Evolutionary conservation across 2,888 invertebrate species (phyloP), one percentile per base, ranked within the genome.

Genomic region (Flexamia atlantica): DNA sequence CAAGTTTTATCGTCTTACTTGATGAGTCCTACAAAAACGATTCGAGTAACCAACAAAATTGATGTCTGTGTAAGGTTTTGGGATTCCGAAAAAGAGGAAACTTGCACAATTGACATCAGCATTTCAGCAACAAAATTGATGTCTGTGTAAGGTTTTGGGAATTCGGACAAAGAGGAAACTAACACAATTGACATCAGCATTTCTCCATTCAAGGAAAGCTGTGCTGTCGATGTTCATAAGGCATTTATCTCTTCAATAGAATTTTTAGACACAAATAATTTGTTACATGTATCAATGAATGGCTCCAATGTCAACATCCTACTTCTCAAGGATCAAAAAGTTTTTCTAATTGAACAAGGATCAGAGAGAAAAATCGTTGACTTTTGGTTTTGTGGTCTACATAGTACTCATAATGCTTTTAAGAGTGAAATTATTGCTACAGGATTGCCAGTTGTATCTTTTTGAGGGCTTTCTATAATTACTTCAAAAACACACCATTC

Each of bases 401-500:
- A 64, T 25, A 30, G 9, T 25, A 17, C 20, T 9, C 64, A 64
- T 20, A 64, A 64, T 64, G 25, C 64, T 23, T 64, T 64, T 25
- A 64, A 64, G 25, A 5, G 5, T 3, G 64, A 5, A 3, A 64
- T 64, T 12, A 5, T 25, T 28, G 64, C 30, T n/a, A 64, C 64
- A 53, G 53, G 53, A 4, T 53, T 7, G 53, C 14, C 53, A 17
- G n/a, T 53, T 53, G 53, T 53, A 12, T 5, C 25, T 76, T 76
- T 14, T 25, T 76, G 1, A 0, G 76, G 42, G 76, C 76, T 1
- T 46, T 17, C 7, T 76, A 76, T 20, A 76, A 76, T n/a, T 36
- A 42, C 20, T 76, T 76, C 36, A 76, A 76, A 36, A 9, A 42
- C 14, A 20, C 76, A 20, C 76, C 76, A 3, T n/a, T 46, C n/a